Base-by-base conservation (phyloP, 2,797 vertebrate species). In the Sebastes hubbsi region DNA sequence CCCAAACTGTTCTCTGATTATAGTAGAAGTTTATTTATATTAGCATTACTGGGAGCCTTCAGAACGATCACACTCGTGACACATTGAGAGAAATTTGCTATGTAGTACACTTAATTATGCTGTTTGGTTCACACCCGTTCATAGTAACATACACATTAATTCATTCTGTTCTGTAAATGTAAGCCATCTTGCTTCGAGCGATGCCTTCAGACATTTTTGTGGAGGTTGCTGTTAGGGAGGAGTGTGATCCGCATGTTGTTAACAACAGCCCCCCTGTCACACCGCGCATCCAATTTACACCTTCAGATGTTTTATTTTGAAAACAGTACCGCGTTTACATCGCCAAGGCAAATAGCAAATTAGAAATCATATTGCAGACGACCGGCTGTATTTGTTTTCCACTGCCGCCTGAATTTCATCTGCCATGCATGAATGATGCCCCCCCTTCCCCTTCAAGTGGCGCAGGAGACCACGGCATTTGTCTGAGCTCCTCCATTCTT, bases 391-490 rank as follows among this genome's bases (percentile, higher is more conserved):
- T 88, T 87, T 83, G 58, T 90, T 90, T 88, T 78, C 46, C 69
- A 59, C 72, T 82, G 78, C 75, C n/a, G 79, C 69, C 29, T 79
- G 62, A 75, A 91, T 88, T 85, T 85, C 75, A 87, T 90, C 80
- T 82, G 72, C 77, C 5, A 25, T 64, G 87, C 80, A 85, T 91
- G 69, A 90, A 84, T 84, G 79, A 92, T 82, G 77, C 36, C 73
- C 69, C 78, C 66, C 55, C 54, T 60, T 64, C 74, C 74, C n/a
- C 66, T 65, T 81, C 56, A 76, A 66, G 71, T 42, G 32, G 36
- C 60, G 67, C 54, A 59, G 59, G 74, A 74, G 74, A 72, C 34
- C 70, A 71, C 72, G 12, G n/a, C 49, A 29, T 81, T 73, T 72
- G 46, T 79, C 70, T 73, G 61, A 22, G 64, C 77, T 49, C 79